Base-by-base conservation (phyloP, 1,140 invertebrate genomes). In the Drosophila biarmipes region DNA sequence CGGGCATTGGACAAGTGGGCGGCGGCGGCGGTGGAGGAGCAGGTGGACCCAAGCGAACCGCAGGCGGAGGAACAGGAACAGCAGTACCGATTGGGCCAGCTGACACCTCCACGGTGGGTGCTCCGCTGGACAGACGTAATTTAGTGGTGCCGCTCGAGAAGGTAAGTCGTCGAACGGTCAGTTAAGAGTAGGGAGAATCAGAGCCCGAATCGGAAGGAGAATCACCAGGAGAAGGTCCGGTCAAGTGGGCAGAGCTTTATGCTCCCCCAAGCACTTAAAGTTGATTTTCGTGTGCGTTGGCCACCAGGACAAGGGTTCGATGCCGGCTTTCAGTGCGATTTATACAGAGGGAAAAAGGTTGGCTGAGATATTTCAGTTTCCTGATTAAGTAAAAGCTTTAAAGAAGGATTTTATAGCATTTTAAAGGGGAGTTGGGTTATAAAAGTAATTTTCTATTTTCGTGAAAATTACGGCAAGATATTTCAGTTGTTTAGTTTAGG, bases 141-240 rank as follows among this genome's bases (percentile, higher is more conserved):
- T 80, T 84, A 61, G 73, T 90, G 62, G 81, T 92, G 64, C 92
- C 92, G 54, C 84, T 93, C 66, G 92, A 93, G 80, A 92, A 93
- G 91, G 92, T 92, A 77, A 85, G 90, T 66, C 35, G 51, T 68
- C 56, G 35, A 49, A 34, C 6, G 71, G 64, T 38, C 51, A 63
- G 40, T 58, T 52, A 27, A 40, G 40, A 46, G 66, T 45, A 14
- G 6, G 43, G 6, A 45, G 21, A 31, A 31, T 31, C 29, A 31
- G 29, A 7, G 10, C 29, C 27, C 6, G 27, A 29, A 29, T 8
- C 29, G 8, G 29, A 31, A 31, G 7, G 1, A 31, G 29, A 31
- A 31, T 8, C 29, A 31, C 6, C 2, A 31, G 29, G 8, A 1
- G 46, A 29, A 14, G 43, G 34, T 61, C 35, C 27, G 72, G 55